Evolutionary conservation across 2,113 vertebrate species (phyloP).

Genomic region (Calyptommatus sinebrachiatus): DNA sequence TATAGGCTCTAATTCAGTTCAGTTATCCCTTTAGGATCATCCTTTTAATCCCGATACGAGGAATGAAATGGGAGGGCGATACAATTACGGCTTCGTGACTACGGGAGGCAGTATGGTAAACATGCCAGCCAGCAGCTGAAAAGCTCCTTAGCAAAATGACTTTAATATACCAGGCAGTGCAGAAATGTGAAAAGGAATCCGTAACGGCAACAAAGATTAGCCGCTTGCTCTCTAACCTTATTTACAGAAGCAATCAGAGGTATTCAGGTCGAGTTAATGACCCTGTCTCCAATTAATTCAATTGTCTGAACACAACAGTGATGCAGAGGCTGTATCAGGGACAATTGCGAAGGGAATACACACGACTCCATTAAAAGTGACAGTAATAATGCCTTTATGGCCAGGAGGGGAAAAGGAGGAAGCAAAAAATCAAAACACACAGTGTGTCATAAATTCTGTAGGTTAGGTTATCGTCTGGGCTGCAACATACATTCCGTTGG

Average conservation of each 20-base stretch:
- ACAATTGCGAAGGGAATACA: constrained; percentile 72
- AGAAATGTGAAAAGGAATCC: constrained; percentile 76
- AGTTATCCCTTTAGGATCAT: constrained; percentile 57
- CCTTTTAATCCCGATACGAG: constrained; percentile 70
- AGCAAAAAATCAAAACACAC: constrained; percentile 21
- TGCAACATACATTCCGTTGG: constrained; percentile 87
- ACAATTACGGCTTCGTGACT: constrained; percentile 67
- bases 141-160: constrained; percentile 78
- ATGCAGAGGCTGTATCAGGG: constrained; percentile 73
- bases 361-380: constrained; percentile 77
- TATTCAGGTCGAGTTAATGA: constrained; percentile 83
- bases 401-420: constrained; percentile 13
- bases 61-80: constrained; percentile 73
- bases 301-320: constrained; percentile 81
- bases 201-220: constrained; percentile 78
- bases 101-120: constrained; percentile 68
- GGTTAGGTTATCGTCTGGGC: constrained; percentile 75
- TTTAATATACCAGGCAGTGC: constrained; percentile 78
- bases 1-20: constrained; percentile 67
- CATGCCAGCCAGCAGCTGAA: constrained; percentile 59
- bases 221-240: constrained; percentile 80
- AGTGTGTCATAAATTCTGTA: constrained; percentile 81
- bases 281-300: constrained; percentile 83
- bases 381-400: constrained; percentile 82
- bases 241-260: constrained; percentile 81